Percentiles rank a stretch among this genome's conserved stretches.
These are phyloP conservation scores for Aphodius granarius DNA, from an alignment of 2,888 invertebrate species.

Conservation along the genomic window DNA sequence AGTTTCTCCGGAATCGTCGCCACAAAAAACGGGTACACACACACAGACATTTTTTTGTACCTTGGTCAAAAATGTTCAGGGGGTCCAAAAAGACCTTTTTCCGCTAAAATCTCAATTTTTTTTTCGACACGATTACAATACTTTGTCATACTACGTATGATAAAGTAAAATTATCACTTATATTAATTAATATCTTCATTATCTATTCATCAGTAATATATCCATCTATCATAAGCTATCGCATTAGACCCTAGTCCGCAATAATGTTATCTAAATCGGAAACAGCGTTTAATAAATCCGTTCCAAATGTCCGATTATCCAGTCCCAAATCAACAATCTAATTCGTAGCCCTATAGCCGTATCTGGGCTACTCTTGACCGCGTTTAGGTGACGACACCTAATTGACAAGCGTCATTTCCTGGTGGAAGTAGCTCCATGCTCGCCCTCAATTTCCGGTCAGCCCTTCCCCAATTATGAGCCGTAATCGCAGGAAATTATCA, in stretches of 20 bases:
- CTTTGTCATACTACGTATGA: too few relatives aligned
- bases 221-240: neutral
- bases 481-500: slow-evolving; percentile 56
- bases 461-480: slow-evolving; percentile 53
- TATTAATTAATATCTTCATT: too few relatives aligned
- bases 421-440: slow-evolving; percentile 50
- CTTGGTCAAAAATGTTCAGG: too few relatives aligned
- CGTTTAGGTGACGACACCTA: slow-evolving; percentile 46
- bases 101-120: too few relatives aligned
- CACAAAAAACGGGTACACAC: too few relatives aligned
- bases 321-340: neutral
- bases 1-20: too few relatives aligned
- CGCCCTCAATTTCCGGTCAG: slow-evolving; percentile 56
- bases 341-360: neutral
- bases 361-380: neutral
- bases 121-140: too few relatives aligned
- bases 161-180: too few relatives aligned
- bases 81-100: too few relatives aligned
- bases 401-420: slow-evolving; percentile 55
- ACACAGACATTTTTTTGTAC: too few relatives aligned
- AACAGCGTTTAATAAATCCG: neutral
- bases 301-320: neutral
- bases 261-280: neutral
- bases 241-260: neutral
- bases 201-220: too few relatives aligned